Percentiles rank a stretch among this genome's conserved stretches.
Conservation (phyloP, 2,888 invertebrate genomes). For the Habroteleia sp. region DNA sequence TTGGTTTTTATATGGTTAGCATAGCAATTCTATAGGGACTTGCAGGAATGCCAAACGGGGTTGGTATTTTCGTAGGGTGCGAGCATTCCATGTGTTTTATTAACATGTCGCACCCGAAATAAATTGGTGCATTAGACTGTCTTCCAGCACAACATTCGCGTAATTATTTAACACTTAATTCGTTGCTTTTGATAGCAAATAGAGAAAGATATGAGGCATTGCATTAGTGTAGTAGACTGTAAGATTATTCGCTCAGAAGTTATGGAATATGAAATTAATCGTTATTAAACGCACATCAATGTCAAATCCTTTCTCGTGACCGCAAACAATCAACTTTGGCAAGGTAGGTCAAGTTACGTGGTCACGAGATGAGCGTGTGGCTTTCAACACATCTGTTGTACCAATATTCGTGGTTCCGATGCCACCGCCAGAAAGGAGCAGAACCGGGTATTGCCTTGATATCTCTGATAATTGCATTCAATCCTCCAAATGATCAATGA, state of each 20-base stretch:
- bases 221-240: no score
- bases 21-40: constrained; percentile 53
- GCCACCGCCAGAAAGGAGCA: constrained; percentile 66
- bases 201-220: no score
- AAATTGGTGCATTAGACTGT: constrained; percentile 34
- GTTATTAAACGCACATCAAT: constrained; percentile 46
- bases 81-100: constrained; percentile 48
- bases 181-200: no score
- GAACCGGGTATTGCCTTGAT: constrained; percentile 44
- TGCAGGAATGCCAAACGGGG: constrained; percentile 55
- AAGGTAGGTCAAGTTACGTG: constrained; percentile 62
- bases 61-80: constrained; percentile 56
- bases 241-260: no score
- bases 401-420: constrained; percentile 68
- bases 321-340: constrained; percentile 70
- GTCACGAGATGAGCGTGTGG: constrained; percentile 68
- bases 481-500: constrained; percentile 33
- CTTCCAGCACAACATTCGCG: not conserved
- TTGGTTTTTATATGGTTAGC: constrained; percentile 60
- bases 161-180: no score
- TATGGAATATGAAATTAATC: constrained; percentile 23
- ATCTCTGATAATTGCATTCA: constrained; percentile 30
- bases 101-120: constrained; percentile 55
- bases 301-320: constrained; percentile 72
- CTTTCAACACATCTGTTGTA: constrained; percentile 69